These are phyloP conservation scores for Platyscapa corneri DNA, from an alignment of 1,140 invertebrate species.

Conservation along the genomic window DNA sequence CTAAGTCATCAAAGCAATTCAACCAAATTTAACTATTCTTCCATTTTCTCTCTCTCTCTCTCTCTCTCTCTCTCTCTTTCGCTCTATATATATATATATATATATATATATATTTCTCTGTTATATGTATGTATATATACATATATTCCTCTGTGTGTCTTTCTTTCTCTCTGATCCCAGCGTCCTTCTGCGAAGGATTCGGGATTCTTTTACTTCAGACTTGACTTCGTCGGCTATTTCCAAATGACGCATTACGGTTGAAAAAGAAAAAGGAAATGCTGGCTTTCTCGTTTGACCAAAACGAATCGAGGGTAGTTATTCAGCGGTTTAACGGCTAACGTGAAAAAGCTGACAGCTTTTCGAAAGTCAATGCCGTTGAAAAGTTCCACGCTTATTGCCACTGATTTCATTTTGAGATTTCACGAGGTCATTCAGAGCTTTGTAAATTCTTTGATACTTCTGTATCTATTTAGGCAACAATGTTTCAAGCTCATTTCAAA, in stretches of 20 bases:
- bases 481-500: conserved; percentile 36
- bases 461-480: conserved; percentile 42
- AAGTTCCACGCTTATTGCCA: conserved; percentile 41
- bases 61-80: too few species aligned
- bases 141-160: too few species aligned
- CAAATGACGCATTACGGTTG: background rate
- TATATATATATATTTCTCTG: too few species aligned
- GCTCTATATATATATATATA: too few species aligned
- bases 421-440: conserved; percentile 19
- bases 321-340: conserved; percentile 43
- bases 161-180: background rate
- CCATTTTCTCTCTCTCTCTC: too few species aligned
- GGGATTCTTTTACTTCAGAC: conserved; percentile 9
- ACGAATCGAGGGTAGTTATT: conserved; percentile 41
- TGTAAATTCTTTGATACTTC: conserved; percentile 37
- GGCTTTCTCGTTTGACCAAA: conserved; percentile 23
- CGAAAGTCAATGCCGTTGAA: conserved; percentile 30
- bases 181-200: conserved; percentile 43
- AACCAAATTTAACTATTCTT: conserved; percentile 26
- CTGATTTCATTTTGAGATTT: conserved; percentile 35
- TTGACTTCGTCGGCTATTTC: conserved; percentile 28
- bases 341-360: conserved; percentile 37
- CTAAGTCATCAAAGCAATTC: conserved; percentile 20
- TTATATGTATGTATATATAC: too few species aligned
- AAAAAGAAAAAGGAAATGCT: conserved; percentile 31